Evolutionary conservation across 1,140 invertebrate genomes (phyloP).

Genomic region (Atopsyche davidsoni): DNA sequence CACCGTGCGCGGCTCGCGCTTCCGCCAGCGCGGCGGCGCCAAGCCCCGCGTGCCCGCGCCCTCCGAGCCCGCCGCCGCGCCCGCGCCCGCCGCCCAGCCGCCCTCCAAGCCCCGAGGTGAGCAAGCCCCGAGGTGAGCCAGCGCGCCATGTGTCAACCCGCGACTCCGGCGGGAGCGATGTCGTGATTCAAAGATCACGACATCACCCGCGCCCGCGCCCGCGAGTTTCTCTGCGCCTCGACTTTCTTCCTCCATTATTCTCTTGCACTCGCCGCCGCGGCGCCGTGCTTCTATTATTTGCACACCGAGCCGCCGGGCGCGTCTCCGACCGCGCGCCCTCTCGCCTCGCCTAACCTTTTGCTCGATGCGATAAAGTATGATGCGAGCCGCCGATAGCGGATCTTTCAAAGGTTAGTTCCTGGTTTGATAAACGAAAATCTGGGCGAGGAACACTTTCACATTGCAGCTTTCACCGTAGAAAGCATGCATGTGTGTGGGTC

Average conservation of each 20-base stretch:
- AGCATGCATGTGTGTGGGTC: slow-evolving; percentile 16
- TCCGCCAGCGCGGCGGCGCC: slow-evolving; percentile 25
- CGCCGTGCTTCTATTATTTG: neutral
- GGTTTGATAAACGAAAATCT: slow-evolving; percentile 23
- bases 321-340: neutral
- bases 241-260: neutral
- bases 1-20: slow-evolving; percentile 36
- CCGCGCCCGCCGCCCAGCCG: slow-evolving; percentile 32
- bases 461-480: slow-evolving; percentile 26
- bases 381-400: slow-evolving; percentile 3
- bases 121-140: slow-evolving; percentile 2
- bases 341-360: slow-evolving; percentile 4
- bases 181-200: too few relatives aligned
- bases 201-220: too few relatives aligned
- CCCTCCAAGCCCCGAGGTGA: slow-evolving; percentile 23
- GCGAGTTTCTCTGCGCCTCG: too few relatives aligned
- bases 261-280: neutral
- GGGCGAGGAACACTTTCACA: slow-evolving; percentile 25
- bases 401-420: slow-evolving; percentile 26
- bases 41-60: slow-evolving; percentile 35
- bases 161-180: too few relatives aligned
- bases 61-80: slow-evolving; percentile 29
- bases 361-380: slow-evolving; percentile 4
- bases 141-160: too few relatives aligned
- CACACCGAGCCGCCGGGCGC: neutral